phyloP scores from a whole-genome alignment of 2,797 vertebrate genomes.

The Onychomys leucogaster region DNA sequence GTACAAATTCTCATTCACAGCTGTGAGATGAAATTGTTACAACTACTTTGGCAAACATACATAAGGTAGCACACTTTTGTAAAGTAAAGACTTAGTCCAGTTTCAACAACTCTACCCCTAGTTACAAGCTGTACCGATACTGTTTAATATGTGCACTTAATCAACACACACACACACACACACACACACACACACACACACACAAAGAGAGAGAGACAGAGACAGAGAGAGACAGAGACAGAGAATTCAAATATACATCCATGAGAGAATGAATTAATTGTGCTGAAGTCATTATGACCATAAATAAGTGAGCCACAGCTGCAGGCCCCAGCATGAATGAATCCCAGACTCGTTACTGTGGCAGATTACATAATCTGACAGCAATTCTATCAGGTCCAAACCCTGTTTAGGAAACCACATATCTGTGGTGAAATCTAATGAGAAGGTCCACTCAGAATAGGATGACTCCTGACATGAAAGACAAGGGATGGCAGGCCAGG shows the following conservation, averaged over 20 bases:
- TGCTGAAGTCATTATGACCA: neutral
- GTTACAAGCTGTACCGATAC: neutral
- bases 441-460: neutral
- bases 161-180: neutral
- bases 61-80: neutral
- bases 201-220: neutral
- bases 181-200: neutral
- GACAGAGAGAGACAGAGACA: neutral
- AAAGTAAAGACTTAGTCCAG: neutral
- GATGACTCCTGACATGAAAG: neutral
- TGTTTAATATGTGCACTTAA: neutral
- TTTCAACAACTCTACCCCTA: neutral
- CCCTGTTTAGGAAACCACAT: neutral
- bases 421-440: neutral
- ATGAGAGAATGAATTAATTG: neutral
- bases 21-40: neutral
- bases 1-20: neutral
- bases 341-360: neutral
- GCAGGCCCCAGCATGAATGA: neutral
- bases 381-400: constrained; percentile 3
- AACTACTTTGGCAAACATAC: neutral
- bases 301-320: constrained; percentile 24
- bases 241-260: neutral
- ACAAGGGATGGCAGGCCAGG: neutral
- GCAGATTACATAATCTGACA: neutral